phyloP scores from a whole-genome alignment of 2,888 invertebrate genomes.

The Lycophotia porphyrea region DNA sequence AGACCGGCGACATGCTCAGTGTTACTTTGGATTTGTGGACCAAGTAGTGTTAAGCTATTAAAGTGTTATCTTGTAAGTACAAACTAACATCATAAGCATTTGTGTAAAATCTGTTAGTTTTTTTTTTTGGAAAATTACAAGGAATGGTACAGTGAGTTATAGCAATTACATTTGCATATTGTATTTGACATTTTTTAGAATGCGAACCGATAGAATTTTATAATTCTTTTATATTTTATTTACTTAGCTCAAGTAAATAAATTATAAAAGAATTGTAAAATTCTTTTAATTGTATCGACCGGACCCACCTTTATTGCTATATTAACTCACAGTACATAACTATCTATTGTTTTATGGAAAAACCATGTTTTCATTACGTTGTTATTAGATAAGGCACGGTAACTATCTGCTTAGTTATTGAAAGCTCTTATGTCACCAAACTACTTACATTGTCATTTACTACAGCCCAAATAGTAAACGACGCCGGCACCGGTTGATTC shows the following conservation, averaged over 20 bases:
- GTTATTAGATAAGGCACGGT: slow-evolving; percentile 32
- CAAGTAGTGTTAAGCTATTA: not conserved
- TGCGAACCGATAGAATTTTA: no score
- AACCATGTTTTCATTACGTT: slow-evolving; percentile 11
- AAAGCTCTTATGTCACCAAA: slow-evolving; percentile 72
- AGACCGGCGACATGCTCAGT: not conserved
- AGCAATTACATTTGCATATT: no score
- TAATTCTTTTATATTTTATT: no score
- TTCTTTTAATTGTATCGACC: no score
- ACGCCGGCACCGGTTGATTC: slow-evolving; percentile 68
- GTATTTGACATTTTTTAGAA: no score
- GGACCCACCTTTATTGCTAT: no score
- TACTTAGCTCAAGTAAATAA: no score
- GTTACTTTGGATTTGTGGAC: not conserved
- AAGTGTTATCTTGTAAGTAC: slow-evolving; percentile 12
- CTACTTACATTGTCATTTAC: slow-evolving; percentile 67
- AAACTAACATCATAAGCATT: not conserved
- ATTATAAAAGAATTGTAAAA: no score
- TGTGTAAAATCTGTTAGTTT: not conserved
- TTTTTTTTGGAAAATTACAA: not conserved
- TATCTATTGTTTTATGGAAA: slow-evolving; percentile 1
- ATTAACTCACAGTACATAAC: no score
- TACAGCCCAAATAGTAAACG: slow-evolving; percentile 71
- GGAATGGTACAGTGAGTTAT: not conserved
- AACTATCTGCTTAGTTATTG: slow-evolving; percentile 42